phyloP scores from a whole-genome alignment of 1,140 invertebrate species.

The Calliphora vicina region DNA sequence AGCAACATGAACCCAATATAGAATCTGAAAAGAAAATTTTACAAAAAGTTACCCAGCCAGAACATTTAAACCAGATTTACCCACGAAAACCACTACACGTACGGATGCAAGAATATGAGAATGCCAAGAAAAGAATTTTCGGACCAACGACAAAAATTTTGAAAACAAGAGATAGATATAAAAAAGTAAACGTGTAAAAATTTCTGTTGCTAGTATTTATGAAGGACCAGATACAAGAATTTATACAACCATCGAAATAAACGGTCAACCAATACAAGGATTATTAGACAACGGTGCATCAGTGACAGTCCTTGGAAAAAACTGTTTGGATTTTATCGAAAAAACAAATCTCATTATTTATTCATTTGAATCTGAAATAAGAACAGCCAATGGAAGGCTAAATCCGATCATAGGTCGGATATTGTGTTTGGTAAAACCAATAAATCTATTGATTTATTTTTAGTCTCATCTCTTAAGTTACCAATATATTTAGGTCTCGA shows the following conservation, averaged over 20 bases:
- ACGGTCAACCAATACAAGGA: not conserved
- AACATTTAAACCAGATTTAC: not conserved
- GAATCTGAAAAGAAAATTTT: no score
- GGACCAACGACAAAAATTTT: not conserved
- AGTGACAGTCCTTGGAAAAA: not conserved
- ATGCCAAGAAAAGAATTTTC: not conserved
- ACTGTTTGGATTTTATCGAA: not conserved
- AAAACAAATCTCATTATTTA: not conserved
- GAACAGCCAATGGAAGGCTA: conserved; percentile 14
- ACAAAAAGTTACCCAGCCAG: not conserved
- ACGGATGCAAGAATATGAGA: not conserved
- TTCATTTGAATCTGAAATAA: not conserved
- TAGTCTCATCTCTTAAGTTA: conserved; percentile 21
- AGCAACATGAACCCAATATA: not conserved
- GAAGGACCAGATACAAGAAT: not conserved
- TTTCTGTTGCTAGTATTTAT: not conserved
- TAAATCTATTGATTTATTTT: not conserved
- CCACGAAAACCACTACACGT: not conserved
- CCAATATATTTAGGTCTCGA: conserved; percentile 18
- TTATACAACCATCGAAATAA: not conserved
- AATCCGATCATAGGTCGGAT: not conserved
- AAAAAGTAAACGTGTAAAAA: not conserved
- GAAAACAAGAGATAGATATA: not conserved
- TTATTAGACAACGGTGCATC: conserved; percentile 25
- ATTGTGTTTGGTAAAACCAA: not conserved